Conservation (phyloP, 2,888 invertebrate genomes). For the Cyclophora punctaria region DNA sequence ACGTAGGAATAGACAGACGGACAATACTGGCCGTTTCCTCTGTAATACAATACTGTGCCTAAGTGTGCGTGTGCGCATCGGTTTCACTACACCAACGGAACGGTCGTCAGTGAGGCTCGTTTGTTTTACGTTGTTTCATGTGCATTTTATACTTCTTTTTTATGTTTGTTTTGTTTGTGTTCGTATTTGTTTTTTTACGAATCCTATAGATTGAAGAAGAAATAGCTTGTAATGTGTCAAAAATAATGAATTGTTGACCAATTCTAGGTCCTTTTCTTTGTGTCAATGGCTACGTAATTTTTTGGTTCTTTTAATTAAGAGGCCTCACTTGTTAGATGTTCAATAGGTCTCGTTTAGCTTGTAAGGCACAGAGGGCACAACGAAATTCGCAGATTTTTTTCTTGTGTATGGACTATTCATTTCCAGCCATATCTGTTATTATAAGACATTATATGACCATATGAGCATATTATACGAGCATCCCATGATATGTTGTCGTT, state of each 20-base stretch:
- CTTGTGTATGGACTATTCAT: no score
- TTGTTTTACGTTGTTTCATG: background rate
- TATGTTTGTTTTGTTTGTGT: background rate
- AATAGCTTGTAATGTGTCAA: background rate
- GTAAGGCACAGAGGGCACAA: background rate
- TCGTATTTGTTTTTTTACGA: background rate
- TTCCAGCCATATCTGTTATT: no score
- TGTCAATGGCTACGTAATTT: no score
- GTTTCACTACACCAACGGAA: conserved; percentile 35
- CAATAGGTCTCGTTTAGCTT: background rate
- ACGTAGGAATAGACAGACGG: conserved; percentile 20
- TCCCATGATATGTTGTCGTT: no score
- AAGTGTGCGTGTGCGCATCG: conserved; percentile 32
- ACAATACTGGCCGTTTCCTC: conserved; percentile 53
- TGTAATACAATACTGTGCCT: conserved; percentile 33
- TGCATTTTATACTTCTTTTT: background rate
- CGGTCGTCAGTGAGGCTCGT: background rate
- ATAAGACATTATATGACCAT: no score
- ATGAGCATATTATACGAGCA: no score
- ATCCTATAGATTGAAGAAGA: background rate
- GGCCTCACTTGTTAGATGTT: no score
- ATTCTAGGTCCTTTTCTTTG: no score
- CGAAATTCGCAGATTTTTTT: background rate
- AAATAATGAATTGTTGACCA: no score
- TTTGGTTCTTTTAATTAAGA: background rate